Base-by-base conservation (phyloP, 2,888 invertebrate species). In the Microlaimidae sp. region DNA sequence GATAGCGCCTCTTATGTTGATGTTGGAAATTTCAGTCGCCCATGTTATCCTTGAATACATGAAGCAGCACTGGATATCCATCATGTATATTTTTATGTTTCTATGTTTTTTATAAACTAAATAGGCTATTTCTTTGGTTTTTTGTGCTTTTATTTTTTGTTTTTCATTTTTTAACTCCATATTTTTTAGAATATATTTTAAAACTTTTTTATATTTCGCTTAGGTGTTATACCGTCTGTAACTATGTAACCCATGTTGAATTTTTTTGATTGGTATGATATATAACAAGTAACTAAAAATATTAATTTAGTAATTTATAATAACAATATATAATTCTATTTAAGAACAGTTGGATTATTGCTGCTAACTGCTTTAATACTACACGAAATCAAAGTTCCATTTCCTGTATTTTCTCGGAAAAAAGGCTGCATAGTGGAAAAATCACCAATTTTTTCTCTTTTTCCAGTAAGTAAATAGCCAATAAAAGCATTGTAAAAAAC, bases 1-100 rank as follows among this genome's bases (percentile, higher is more conserved):
- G 4, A 52, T 57, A n/a, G 57, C 57, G 2, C 57, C 57, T n/a
- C 40, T 56, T 38, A 52, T 57, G 55, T 10, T 52, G 13, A 32
- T 57, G 21, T 38, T 56, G 25, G 45, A 26, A 26, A 7, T 56
- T 2, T 56, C 54, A 3, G 21, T 57, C 13, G 29, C 42, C 17
- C 26, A 38, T 7, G 25, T 50, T 3, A n/a, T 7, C n/a, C 13
- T 49, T 21, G n/a, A 26, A 3, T 49, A 55, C 28, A n/a, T 19
- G 25, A 19, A 19, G 13, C 17, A 25, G 7, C 56, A 55, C 25
- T 56, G 55, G 55, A 49, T 55, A 3, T 54, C 56, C 10, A 7
- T 56, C 2, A 28, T 55, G 56, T 55, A 56, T 10, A 32, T 10
- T 19, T 25, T 10, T 10, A 21, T 52, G 7, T 17, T 17, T 23